A percentile compares a stretch with the other conserved stretches of the same genome.
Evolutionary conservation across 35 echinoderm and acorn worm genomes (phyloP).

Genomic region (Chiridota heheva): DNA sequence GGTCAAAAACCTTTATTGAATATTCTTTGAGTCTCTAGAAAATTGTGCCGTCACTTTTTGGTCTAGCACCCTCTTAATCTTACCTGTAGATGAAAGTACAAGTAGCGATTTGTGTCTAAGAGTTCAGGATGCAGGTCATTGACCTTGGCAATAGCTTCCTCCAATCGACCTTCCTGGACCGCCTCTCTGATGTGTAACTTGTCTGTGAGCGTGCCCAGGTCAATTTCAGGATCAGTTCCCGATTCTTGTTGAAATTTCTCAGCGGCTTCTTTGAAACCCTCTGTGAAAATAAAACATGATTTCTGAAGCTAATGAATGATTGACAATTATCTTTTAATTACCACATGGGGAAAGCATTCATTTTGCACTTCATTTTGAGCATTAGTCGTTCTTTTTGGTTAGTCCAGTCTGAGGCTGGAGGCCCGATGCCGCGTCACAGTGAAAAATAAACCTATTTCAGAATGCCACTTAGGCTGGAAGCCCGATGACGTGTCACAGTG

Average conservation of each 20-base stretch:
- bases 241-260: conserved; percentile 92
- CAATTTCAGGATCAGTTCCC: conserved; percentile 72
- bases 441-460: too few relatives aligned
- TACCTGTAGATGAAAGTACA: conserved; percentile 99
- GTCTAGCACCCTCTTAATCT: too few relatives aligned
- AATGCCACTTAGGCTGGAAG: too few relatives aligned
- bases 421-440: too few relatives aligned
- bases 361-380: neutral
- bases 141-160: conserved; percentile 87
- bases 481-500: too few relatives aligned
- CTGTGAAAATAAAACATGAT: conserved; percentile 47
- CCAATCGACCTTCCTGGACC: conserved; percentile 87
- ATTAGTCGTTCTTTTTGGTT: neutral
- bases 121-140: conserved; percentile 97
- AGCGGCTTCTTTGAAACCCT: conserved; percentile 98
- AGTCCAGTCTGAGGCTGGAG: too few relatives aligned
- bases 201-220: conserved; percentile 78
- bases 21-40: too few relatives aligned
- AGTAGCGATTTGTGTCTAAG: conserved; percentile 89
- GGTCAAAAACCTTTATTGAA: too few relatives aligned
- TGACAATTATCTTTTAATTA: too few relatives aligned
- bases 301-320: too few relatives aligned
- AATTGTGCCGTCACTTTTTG: too few relatives aligned
- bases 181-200: conserved; percentile 92
- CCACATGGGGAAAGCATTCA: neutral